A percentile compares a stretch with the other conserved stretches of the same genome.
Conservation (phyloP, 2,113 vertebrate species). For the Bathybates hornii region DNA sequence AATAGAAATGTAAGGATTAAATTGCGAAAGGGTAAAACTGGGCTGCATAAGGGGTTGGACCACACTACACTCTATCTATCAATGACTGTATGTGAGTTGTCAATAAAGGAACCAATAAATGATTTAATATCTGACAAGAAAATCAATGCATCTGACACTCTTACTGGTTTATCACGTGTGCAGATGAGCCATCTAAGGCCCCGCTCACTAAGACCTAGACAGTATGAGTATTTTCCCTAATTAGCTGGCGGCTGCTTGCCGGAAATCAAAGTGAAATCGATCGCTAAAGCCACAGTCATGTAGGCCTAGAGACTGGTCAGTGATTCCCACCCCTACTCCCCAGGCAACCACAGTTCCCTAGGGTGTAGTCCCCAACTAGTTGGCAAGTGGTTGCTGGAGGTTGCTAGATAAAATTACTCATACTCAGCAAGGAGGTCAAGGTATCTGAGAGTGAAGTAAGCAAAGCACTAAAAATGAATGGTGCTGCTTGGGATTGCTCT, state of each 20-base stretch:
- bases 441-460: slow-evolving; percentile 23
- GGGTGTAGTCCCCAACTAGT: background rate
- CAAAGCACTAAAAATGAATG: slow-evolving; percentile 11
- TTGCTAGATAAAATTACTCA: background rate
- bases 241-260: background rate
- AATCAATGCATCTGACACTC: background rate
- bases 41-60: background rate
- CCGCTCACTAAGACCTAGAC: background rate
- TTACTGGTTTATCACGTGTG: background rate
- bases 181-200: background rate
- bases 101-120: background rate
- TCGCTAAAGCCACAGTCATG: background rate
- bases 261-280: background rate
- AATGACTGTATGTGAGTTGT: background rate
- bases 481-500: background rate
- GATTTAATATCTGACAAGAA: background rate
- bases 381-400: background rate
- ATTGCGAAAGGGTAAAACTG: background rate
- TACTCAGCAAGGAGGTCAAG: slow-evolving; percentile 37
- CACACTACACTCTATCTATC: background rate
- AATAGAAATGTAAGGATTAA: background rate
- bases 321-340: background rate
- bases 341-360: background rate
- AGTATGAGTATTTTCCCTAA: background rate
- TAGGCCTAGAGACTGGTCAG: background rate